These are phyloP conservation scores for Mnemiopsis leidyi DNA, from an alignment of 37 sponge, comb jelly and placozoan species.

Conservation along the genomic window DNA sequence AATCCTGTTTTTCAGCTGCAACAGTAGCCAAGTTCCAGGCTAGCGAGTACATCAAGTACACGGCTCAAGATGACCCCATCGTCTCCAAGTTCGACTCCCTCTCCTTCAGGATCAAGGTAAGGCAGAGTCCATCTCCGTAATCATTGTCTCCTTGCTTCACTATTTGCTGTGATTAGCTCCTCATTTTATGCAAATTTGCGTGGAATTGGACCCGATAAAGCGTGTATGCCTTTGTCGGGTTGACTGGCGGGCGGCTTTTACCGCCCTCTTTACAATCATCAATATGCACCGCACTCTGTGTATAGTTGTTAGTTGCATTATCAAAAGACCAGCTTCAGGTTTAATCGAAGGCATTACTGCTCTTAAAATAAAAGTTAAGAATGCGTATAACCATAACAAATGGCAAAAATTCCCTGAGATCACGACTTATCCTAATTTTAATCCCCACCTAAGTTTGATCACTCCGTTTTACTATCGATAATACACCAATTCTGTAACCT, in stretches of 20 bases:
- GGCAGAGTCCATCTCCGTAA: background rate
- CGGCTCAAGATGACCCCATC: constrained; percentile 1
- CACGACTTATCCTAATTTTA: background rate
- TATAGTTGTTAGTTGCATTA: background rate
- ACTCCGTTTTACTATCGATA: background rate
- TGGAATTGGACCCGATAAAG: background rate
- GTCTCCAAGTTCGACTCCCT: constrained; percentile 35
- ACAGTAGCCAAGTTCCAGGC: constrained; percentile 50
- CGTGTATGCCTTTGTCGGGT: background rate
- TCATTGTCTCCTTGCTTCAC: background rate
- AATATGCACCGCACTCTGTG: background rate
- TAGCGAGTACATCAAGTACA: constrained; percentile 52
- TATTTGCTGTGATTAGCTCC: background rate
- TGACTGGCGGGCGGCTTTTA: too few relatives aligned
- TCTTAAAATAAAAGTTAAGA: background rate
- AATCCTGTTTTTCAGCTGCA: constrained; percentile 61
- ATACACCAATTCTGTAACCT: background rate
- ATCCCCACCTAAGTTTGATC: background rate
- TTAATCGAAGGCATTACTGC: background rate
- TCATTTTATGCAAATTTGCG: background rate
- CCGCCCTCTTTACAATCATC: too few relatives aligned
- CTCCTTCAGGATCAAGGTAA: constrained; percentile 31
- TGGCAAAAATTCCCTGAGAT: background rate
- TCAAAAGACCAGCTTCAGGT: background rate
- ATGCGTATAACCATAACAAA: background rate